phyloP scores from a whole-genome alignment of 2,888 invertebrate species.

The Luffia ferchaultella region DNA sequence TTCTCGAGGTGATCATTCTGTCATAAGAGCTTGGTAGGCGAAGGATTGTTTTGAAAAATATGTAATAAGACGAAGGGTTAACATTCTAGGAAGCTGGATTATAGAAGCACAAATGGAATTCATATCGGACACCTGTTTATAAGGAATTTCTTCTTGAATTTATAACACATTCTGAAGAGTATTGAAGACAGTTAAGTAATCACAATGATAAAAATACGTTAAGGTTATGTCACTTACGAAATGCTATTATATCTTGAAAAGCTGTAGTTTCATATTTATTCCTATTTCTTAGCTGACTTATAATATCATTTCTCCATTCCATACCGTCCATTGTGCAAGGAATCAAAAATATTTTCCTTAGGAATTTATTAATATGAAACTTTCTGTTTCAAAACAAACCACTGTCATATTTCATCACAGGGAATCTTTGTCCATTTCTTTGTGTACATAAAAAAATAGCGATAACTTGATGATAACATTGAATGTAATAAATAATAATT shows the following conservation, averaged over 20 bases:
- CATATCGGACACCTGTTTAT: not conserved
- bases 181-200: conserved; percentile 4
- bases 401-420: conserved; percentile 33
- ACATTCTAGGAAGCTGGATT: no score
- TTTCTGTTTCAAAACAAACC: conserved; percentile 44
- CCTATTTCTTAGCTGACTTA: conserved; percentile 74
- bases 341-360: conserved; percentile 21
- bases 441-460: no score
- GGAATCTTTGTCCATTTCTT: no score
- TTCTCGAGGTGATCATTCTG: no score
- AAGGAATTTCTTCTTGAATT: not conserved
- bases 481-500: no score
- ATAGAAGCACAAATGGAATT: not conserved
- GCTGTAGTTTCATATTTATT: conserved; percentile 78
- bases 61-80: no score
- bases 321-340: conserved; percentile 49
- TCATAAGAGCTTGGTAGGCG: no score
- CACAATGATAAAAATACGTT: no score
- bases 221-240: conserved; percentile 75
- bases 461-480: no score
- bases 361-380: conserved; percentile 17
- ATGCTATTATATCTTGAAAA: conserved; percentile 81
- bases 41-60: no score
- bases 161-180: not conserved
- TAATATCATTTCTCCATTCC: conserved; percentile 75